phyloP scores from a whole-genome alignment of 2,797 vertebrate species.

The Gambelia wislizenii region DNA sequence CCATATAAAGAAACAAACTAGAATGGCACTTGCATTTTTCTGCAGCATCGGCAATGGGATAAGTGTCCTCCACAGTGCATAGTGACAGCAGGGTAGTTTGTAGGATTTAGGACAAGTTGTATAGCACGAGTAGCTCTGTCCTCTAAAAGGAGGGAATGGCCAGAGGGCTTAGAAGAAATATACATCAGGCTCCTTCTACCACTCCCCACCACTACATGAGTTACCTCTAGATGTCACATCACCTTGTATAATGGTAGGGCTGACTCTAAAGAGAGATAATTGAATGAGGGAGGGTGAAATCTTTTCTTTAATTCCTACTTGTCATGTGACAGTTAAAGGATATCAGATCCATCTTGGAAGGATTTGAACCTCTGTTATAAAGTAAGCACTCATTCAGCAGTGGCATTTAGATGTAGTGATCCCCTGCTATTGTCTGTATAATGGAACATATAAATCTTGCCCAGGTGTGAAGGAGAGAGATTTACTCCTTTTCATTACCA shows the following conservation, averaged over 20 bases:
- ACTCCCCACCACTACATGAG: background rate
- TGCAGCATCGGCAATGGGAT: no score
- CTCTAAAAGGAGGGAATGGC: background rate
- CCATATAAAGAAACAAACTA: no score
- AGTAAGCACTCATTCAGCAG: conserved; percentile 8
- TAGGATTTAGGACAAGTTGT: background rate
- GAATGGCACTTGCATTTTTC: no score
- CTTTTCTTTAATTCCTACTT: background rate
- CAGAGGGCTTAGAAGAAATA: background rate
- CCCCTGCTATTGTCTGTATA: background rate
- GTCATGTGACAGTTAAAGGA: background rate
- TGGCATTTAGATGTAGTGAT: background rate
- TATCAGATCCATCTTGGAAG: background rate
- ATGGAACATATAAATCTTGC: conserved; percentile 17
- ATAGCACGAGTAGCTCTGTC: background rate
- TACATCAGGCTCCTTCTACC: background rate
- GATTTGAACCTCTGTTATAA: background rate
- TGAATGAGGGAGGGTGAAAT: background rate
- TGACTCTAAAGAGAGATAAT: background rate
- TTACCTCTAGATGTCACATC: background rate
- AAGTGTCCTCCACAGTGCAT: background rate
- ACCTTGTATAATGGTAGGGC: background rate
- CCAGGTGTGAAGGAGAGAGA: conserved; percentile 8
- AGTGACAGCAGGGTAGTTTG: background rate
- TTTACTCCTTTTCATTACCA: conserved; percentile 8